Evolutionary conservation across 1,140 invertebrate species (phyloP), one percentile per base, ranked within the genome.

Genomic region (Thaumetopoea pityocampa): DNA sequence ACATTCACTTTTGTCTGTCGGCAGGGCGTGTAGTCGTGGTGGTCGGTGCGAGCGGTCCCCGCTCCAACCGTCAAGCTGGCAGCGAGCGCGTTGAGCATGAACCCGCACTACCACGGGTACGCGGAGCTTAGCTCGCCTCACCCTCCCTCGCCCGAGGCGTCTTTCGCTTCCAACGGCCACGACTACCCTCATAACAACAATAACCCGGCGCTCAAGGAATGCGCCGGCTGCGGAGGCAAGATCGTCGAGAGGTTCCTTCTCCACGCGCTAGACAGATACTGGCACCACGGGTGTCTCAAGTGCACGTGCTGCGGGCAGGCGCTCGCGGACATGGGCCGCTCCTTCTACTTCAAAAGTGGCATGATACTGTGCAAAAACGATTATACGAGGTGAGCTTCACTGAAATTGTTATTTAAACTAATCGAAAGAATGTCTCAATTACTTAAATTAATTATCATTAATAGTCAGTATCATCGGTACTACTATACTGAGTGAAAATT

Each of bases 341-440:
- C 94, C 50, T 98, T 95, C 87, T 98, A 94, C 86, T 94, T 93
- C 64, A 95, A 93, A 86, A 90, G 91, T 34, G 94, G 93, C 57
- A 95, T 97, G 93, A 96, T 97, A 70, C 89, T 98, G 56, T 98
- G 96, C 90, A 94, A 94, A 89, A 91, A 89, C 79, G 96, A 98
- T 85, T 98, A 98, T 84, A 91, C 93, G 74, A 94, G 93, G 96
- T 98, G 87, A 91, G 89, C 72, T 14, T 9, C 26, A 15, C 15
- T n/a, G n/a, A 6, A 50, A 34, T 27, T 23, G 9, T 12, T 22
- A 22, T 46, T 19, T 29, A 45, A 49, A 17, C 44, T 45, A 49
- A 57, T 57, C 40, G n/a, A n/a, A n/a, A n/a, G n/a, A n/a, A n/a
- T n/a, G n/a, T n/a, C n/a, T n/a, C n/a, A n/a, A n/a, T n/a, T n/a